Evolutionary conservation across 2,113 vertebrate species (phyloP).

Genomic region (Sigmodon hispidus): DNA sequence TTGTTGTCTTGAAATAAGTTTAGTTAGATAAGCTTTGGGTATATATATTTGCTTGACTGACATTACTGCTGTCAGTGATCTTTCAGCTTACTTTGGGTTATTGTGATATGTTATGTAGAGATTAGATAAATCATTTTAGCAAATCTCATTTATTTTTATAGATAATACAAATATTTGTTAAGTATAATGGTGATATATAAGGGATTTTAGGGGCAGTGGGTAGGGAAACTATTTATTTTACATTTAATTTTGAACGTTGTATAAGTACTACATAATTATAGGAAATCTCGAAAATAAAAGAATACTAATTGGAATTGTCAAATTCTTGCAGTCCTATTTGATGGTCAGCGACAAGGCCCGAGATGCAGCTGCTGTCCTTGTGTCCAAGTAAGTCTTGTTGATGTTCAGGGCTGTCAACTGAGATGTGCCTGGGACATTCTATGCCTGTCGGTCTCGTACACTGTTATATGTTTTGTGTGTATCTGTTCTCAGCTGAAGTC

Average conservation of each 20-base stretch:
- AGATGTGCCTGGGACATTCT: not conserved
- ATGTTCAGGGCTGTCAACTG: not conserved
- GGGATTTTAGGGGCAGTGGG: not conserved
- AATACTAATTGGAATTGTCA: not conserved
- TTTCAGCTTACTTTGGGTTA: not conserved
- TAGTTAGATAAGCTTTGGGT: no score
- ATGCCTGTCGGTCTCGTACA: not conserved
- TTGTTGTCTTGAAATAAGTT: not conserved
- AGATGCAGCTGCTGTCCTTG: constrained; percentile 93
- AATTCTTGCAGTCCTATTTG: constrained; percentile 90
- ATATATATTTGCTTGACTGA: not conserved
- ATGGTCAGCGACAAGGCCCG: constrained; percentile 92
- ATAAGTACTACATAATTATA: not conserved
- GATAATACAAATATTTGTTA: not conserved
- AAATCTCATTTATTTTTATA: not conserved
- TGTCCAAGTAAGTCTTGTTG: constrained; percentile 94
- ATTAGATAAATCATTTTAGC: not conserved
- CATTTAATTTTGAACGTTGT: not conserved
- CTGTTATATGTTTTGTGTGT: not conserved
- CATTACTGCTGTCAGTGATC: not conserved
- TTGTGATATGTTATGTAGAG: not conserved
- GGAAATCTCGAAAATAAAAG: constrained; percentile 12
- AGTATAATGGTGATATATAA: not conserved
- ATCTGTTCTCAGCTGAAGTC: not conserved
- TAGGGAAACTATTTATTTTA: constrained; percentile 31